Percentiles rank a stretch among this genome's conserved stretches.
Evolutionary conservation across 2,797 vertebrate genomes (phyloP).

Genomic region (Huso huso): DNA sequence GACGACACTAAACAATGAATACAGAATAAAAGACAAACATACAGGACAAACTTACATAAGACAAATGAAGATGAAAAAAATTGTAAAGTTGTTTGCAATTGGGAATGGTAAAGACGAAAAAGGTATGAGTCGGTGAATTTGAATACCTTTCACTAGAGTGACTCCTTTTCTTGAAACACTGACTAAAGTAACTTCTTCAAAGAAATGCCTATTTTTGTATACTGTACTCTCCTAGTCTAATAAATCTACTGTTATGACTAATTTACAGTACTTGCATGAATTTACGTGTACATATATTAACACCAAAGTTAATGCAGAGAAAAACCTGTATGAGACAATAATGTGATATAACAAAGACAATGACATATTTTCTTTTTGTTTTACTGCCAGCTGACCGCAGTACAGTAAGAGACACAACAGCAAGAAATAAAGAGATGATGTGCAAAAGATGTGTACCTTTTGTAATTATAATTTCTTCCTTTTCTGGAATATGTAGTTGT

Average conservation of each 20-base stretch:
- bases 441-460: not conserved
- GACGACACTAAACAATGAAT: not conserved
- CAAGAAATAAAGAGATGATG: not conserved
- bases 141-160: not conserved
- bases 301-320: too few species aligned
- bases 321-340: too few species aligned
- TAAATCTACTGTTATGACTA: too few species aligned
- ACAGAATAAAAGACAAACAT: not conserved
- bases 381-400: too few species aligned
- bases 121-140: not conserved
- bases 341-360: too few species aligned
- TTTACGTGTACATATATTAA: too few species aligned
- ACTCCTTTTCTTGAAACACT: not conserved
- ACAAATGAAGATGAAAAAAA: not conserved
- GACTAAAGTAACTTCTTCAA: constrained; percentile 5
- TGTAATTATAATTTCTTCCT: not conserved
- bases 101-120: not conserved
- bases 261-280: too few species aligned
- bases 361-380: too few species aligned
- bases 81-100: not conserved
- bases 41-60: not conserved
- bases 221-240: too few species aligned
- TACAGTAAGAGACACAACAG: not conserved
- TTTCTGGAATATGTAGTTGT: constrained; percentile 24
- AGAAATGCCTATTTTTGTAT: not conserved